Conservation (phyloP, 2,888 invertebrate species). For the Thera britannica region DNA sequence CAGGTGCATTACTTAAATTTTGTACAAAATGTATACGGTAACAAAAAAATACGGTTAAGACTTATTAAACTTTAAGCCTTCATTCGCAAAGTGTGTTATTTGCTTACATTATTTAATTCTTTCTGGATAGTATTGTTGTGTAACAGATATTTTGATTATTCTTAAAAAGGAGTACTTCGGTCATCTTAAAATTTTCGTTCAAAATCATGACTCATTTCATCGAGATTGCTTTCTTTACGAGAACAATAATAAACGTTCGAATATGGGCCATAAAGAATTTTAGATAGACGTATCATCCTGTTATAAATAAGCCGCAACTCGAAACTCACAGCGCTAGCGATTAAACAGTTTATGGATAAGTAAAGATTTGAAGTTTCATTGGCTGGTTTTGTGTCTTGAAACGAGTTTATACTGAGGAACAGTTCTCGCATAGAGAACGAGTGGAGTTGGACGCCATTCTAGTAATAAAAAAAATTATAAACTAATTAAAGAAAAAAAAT, state of each 20-base stretch:
- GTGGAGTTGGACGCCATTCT: not conserved
- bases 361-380: constrained; percentile 15
- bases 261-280: constrained; percentile 46
- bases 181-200: not conserved
- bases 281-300: constrained; percentile 34
- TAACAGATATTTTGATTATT: too few relatives aligned
- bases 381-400: constrained; percentile 7
- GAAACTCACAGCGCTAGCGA: constrained; percentile 22
- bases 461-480: too few relatives aligned
- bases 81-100: too few relatives aligned
- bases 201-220: constrained; percentile 18
- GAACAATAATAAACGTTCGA: constrained; percentile 43
- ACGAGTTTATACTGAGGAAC: not conserved
- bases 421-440: not conserved
- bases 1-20: not conserved
- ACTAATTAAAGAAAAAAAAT: too few relatives aligned
- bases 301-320: constrained; percentile 33
- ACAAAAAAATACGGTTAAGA: too few relatives aligned
- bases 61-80: too few relatives aligned
- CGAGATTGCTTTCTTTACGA: constrained; percentile 44
- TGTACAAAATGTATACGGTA: not conserved
- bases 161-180: not conserved
- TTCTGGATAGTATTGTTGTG: too few relatives aligned
- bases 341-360: constrained; percentile 26
- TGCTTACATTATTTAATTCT: too few relatives aligned